Conservation (phyloP, 2,888 invertebrate genomes). For the Xanthia icteritia region DNA sequence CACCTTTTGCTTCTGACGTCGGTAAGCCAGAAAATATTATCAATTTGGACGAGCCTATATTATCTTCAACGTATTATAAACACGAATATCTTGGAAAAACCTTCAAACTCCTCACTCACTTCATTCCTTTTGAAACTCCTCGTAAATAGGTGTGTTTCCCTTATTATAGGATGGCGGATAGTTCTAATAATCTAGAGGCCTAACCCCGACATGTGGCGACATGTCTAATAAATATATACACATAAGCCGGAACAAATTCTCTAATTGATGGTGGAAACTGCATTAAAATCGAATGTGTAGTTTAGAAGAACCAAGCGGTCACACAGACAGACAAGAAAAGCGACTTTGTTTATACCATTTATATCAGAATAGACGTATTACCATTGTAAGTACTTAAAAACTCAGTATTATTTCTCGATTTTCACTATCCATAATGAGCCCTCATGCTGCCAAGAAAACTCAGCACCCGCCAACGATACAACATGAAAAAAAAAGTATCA, state of each 20-base stretch:
- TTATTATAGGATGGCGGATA: not conserved
- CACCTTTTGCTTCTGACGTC: no score
- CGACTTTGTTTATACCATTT: not conserved
- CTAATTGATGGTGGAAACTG: not conserved
- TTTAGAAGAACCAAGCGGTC: not conserved
- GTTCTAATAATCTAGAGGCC: no score
- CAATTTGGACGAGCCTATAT: no score
- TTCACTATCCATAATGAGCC: not conserved
- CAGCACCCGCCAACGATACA: not conserved
- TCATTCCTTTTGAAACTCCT: not conserved
- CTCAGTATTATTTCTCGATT: not conserved
- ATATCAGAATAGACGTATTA: not conserved
- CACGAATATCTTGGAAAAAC: not conserved
- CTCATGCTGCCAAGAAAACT: slow-evolving; percentile 36
- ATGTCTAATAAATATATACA: not conserved
- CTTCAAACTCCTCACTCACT: no score
- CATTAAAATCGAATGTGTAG: not conserved
- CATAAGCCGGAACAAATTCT: not conserved
- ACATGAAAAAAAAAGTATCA: slow-evolving; percentile 8
- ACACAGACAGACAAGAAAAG: not conserved
- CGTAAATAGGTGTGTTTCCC: not conserved
- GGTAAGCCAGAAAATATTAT: no score
- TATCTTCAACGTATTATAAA: no score
- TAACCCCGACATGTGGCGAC: no score
- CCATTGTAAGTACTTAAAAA: not conserved